Conservation (phyloP, 2,113 vertebrate genomes). For the Pipa parva region DNA sequence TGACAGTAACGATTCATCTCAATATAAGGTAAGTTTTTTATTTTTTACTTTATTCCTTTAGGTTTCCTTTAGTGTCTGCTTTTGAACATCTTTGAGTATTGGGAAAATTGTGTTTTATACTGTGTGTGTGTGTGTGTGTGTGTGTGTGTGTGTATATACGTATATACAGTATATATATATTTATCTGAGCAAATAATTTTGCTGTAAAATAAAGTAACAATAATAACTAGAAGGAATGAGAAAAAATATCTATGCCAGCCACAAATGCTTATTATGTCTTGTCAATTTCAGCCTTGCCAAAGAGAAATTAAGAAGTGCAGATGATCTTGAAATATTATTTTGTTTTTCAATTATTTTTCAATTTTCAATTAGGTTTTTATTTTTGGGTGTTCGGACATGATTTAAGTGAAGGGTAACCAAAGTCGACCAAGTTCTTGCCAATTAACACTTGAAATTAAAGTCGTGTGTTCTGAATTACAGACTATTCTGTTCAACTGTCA, state of each 20-base stretch:
- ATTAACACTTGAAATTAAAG: constrained; percentile 59
- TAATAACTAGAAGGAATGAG: neutral
- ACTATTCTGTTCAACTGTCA: constrained; percentile 41
- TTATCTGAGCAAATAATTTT: neutral
- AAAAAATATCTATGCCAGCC: neutral
- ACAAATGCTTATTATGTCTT: neutral
- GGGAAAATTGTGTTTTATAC: neutral
- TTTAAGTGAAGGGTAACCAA: constrained; percentile 44
- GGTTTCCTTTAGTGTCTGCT: neutral
- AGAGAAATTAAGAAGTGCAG: neutral
- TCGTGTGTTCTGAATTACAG: constrained; percentile 44
- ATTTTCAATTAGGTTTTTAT: constrained; percentile 15
- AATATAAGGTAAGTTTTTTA: no score
- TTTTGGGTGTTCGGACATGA: constrained; percentile 36
- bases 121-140: no score
- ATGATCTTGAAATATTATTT: neutral
- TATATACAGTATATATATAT: no score
- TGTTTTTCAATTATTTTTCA: neutral
- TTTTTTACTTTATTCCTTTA: no score
- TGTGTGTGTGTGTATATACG: no score
- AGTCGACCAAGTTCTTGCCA: constrained; percentile 45
- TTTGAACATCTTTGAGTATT: neutral
- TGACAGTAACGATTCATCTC: no score
- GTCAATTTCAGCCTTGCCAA: neutral
- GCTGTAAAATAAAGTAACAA: neutral